Percentiles rank a stretch among this genome's conserved stretches.
phyloP scores from a whole-genome alignment of 2,113 vertebrate genomes.

The Colius striatus region DNA sequence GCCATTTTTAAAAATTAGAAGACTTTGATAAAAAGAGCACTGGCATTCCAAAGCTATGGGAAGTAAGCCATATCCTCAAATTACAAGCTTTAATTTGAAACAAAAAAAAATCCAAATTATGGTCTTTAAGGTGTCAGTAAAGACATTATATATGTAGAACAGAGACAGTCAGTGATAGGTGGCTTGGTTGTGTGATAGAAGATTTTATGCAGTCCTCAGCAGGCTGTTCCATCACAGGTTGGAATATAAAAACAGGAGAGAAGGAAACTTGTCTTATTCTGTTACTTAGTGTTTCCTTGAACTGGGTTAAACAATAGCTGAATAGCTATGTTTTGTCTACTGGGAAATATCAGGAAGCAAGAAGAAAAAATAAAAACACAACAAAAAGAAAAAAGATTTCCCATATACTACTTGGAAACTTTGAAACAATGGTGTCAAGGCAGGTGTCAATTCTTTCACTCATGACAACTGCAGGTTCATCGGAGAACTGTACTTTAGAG shows the following conservation, averaged over 20 bases:
- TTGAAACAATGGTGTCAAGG: not conserved
- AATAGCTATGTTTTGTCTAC: not conserved
- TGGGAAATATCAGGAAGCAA: not conserved
- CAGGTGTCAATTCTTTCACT: not conserved
- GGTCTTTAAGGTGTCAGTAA: not conserved
- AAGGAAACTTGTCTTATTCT: not conserved
- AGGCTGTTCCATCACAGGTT: not conserved
- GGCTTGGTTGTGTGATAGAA: not conserved
- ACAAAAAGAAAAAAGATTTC: rapidly evolving
- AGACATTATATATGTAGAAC: not conserved
- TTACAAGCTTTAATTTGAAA: not conserved
- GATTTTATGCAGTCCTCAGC: not conserved
- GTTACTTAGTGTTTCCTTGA: not conserved
- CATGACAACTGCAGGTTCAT: not conserved
- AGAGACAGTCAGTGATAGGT: not conserved
- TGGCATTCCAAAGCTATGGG: not conserved
- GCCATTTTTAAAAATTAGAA: not conserved
- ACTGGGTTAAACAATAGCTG: not conserved
- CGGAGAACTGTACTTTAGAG: not conserved
- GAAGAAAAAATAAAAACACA: not conserved
- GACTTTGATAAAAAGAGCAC: not conserved
- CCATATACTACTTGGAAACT: not conserved
- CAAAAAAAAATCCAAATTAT: not conserved
- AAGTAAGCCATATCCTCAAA: not conserved
- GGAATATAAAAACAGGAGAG: not conserved